These are phyloP conservation scores for Tiphia femorata DNA, from an alignment of 2,888 invertebrate genomes.

Conservation along the genomic window DNA sequence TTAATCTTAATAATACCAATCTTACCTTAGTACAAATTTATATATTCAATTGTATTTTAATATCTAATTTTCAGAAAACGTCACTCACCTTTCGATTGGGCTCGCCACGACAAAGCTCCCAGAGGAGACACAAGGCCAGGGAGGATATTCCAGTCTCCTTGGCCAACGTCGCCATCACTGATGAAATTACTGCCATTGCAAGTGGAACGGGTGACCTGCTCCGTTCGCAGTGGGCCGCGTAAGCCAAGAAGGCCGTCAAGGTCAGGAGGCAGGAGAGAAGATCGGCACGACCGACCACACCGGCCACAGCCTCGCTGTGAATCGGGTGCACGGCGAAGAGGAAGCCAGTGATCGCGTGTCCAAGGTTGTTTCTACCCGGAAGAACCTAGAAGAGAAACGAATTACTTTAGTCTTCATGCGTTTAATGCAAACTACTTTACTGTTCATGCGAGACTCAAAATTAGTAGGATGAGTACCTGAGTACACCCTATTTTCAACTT, in stretches of 20 bases:
- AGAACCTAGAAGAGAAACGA: constrained; percentile 71
- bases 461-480: too few relatives aligned
- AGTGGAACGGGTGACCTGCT: constrained; percentile 61
- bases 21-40: too few relatives aligned
- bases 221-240: constrained; percentile 78
- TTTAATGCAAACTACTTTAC: too few relatives aligned
- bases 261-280: constrained; percentile 92
- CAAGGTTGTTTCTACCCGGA: constrained; percentile 74
- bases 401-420: too few relatives aligned
- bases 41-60: too few relatives aligned
- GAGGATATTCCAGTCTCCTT: constrained; percentile 97
- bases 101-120: constrained; percentile 77
- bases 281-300: constrained; percentile 95
- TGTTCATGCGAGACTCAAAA: too few relatives aligned
- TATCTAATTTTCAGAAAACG: neutral
- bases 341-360: constrained; percentile 82
- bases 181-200: constrained; percentile 72
- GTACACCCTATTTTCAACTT: too few relatives aligned
- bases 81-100: constrained; percentile 59
- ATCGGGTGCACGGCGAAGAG: constrained; percentile 96
- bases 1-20: too few relatives aligned
- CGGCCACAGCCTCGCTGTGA: constrained; percentile 97
- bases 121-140: constrained; percentile 88
- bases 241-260: constrained; percentile 87
- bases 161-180: constrained; percentile 86